Conservation (phyloP, 2,888 invertebrate genomes). For the Phortica magna region DNA sequence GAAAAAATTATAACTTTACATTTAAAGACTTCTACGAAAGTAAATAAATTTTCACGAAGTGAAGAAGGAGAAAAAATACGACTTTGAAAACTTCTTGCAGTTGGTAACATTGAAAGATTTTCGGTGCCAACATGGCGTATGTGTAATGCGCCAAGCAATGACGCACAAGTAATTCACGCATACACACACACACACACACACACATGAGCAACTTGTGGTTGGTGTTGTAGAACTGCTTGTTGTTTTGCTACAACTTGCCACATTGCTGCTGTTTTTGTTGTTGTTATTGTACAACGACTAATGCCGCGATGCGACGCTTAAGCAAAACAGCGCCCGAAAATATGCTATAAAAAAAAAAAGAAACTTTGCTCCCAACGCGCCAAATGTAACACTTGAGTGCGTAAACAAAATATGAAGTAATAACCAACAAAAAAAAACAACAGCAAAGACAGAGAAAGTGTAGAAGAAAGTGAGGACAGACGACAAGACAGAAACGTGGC, state of each 20-base stretch:
- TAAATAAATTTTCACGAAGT: no score
- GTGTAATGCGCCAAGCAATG: background rate
- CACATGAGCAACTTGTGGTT: background rate
- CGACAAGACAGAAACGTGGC: background rate
- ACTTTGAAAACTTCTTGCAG: background rate
- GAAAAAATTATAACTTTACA: no score
- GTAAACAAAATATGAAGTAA: constrained; percentile 20
- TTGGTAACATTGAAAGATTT: background rate
- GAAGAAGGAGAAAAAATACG: background rate
- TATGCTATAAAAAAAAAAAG: constrained; percentile 11
- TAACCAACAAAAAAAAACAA: background rate
- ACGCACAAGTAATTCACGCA: background rate
- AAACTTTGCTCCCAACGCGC: background rate
- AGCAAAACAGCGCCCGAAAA: constrained; percentile 11
- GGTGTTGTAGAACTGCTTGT: no score
- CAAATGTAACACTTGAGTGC: constrained; percentile 23
- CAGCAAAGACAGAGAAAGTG: background rate
- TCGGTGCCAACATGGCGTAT: background rate
- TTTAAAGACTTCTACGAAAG: no score
- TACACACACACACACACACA: background rate
- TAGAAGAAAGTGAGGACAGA: background rate
- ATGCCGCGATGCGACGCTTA: no score
- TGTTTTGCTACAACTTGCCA: no score
- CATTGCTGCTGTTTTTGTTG: no score
- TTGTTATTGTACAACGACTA: no score